These are phyloP conservation scores for Neocrepidodera transversa DNA, from an alignment of 2,888 invertebrate species.

Conservation along the genomic window DNA sequence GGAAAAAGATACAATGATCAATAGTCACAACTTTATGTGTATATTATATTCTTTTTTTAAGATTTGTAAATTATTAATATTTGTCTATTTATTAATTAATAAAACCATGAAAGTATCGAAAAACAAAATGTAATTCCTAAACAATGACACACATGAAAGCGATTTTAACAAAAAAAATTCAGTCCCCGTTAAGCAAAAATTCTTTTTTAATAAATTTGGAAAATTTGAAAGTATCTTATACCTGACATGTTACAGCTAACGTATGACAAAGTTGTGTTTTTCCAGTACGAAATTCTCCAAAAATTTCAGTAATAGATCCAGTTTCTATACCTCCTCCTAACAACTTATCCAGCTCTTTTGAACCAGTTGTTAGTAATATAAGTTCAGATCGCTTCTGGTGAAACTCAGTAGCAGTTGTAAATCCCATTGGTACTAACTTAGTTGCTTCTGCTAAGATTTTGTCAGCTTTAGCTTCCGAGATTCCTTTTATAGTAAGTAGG, in stretches of 20 bases:
- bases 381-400: conserved; percentile 95
- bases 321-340: conserved; percentile 97
- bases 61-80: too few relatives aligned
- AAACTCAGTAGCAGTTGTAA: conserved; percentile 96
- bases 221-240: conserved; percentile 51
- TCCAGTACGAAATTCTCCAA: conserved; percentile 97
- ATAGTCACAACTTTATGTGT: too few relatives aligned
- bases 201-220: neutral
- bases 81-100: too few relatives aligned
- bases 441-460: conserved; percentile 89
- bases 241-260: conserved; percentile 96
- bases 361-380: conserved; percentile 93
- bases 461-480: conserved; percentile 97
- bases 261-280: conserved; percentile 98
- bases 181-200: too few relatives aligned
- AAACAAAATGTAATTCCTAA: too few relatives aligned
- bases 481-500: conserved; percentile 88
- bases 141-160: too few relatives aligned
- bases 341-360: conserved; percentile 90
- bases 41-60: too few relatives aligned
- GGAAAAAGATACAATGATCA: too few relatives aligned
- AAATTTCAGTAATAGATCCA: conserved; percentile 97
- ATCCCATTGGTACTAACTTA: conserved; percentile 96
- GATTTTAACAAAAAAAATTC: too few relatives aligned
- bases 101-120: too few relatives aligned